These are phyloP conservation scores for Caerostris darwini DNA, from an alignment of 1,140 invertebrate genomes.

Conservation along the genomic window DNA sequence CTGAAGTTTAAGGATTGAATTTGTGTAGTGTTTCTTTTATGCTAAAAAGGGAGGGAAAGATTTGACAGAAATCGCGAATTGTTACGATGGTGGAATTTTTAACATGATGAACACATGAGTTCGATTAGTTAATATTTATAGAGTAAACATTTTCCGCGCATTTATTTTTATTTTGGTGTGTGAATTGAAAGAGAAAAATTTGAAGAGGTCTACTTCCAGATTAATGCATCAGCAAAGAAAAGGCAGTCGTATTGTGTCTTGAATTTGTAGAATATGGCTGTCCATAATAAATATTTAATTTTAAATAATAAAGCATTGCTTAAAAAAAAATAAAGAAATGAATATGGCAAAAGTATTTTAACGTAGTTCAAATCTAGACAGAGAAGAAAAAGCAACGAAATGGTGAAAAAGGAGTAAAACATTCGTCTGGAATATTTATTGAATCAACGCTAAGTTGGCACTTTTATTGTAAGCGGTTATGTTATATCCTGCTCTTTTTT, in stretches of 20 bases:
- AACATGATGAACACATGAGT: slow-evolving; percentile 35
- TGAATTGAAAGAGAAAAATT: slow-evolving; percentile 15
- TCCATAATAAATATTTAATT: not conserved
- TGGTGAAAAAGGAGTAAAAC: not conserved
- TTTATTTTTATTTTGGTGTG: not conserved
- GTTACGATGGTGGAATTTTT: slow-evolving; percentile 33
- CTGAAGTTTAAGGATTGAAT: not conserved
- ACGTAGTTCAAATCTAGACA: slow-evolving; percentile 18
- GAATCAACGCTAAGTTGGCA: slow-evolving; percentile 70
- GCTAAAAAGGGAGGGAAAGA: not conserved
- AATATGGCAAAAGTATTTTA: slow-evolving; percentile 56
- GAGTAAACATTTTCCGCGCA: not conserved
- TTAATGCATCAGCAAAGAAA: not conserved
- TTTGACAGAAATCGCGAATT: not conserved
- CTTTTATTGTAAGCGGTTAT: slow-evolving; percentile 64
- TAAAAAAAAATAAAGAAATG: slow-evolving; percentile 40
- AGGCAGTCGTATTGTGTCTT: not conserved
- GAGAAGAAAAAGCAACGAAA: not conserved
- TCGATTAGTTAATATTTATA: too few relatives aligned
- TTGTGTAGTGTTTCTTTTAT: not conserved
- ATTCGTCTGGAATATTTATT: slow-evolving; percentile 65
- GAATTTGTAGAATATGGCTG: not conserved
- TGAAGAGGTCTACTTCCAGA: not conserved
- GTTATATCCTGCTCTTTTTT: not conserved
- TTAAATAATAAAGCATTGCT: too few relatives aligned